Evolutionary conservation across 2,888 invertebrate species (phyloP).

Genomic region (Pardosa pseudoannulata): DNA sequence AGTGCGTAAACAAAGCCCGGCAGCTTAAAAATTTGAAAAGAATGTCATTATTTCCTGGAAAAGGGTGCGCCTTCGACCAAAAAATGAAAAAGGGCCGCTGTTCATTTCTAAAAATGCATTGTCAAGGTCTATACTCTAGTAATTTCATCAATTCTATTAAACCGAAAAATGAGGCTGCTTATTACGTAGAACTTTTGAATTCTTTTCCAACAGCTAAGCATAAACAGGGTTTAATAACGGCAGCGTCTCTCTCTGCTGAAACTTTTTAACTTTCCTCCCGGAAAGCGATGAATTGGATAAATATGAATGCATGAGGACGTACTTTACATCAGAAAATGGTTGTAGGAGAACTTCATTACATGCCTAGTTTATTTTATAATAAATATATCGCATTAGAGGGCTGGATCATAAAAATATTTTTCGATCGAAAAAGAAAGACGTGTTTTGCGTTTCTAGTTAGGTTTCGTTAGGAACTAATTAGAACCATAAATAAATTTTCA

Average conservation of each 20-base stretch:
- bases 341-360: neutral
- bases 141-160: neutral
- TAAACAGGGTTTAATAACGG: neutral
- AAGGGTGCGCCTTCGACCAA: neutral
- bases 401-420: too few relatives aligned
- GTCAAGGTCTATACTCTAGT: neutral
- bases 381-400: too few relatives aligned
- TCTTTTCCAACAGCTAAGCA: neutral
- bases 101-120: neutral
- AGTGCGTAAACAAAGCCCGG: neutral
- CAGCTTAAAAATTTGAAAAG: neutral
- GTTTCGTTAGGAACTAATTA: too few relatives aligned
- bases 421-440: too few relatives aligned
- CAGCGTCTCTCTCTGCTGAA: neutral
- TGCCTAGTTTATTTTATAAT: neutral
- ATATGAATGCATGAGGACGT: neutral
- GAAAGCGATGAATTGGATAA: neutral
- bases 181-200: neutral
- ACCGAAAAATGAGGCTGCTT: neutral
- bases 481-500: too few relatives aligned
- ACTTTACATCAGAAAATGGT: neutral
- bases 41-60: neutral
- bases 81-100: neutral
- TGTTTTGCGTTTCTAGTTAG: too few relatives aligned
- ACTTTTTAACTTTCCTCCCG: neutral